Evolutionary conservation across 2,113 vertebrate species (phyloP), one percentile per base, ranked within the genome.

Genomic region (Callocephalon fimbriatum): DNA sequence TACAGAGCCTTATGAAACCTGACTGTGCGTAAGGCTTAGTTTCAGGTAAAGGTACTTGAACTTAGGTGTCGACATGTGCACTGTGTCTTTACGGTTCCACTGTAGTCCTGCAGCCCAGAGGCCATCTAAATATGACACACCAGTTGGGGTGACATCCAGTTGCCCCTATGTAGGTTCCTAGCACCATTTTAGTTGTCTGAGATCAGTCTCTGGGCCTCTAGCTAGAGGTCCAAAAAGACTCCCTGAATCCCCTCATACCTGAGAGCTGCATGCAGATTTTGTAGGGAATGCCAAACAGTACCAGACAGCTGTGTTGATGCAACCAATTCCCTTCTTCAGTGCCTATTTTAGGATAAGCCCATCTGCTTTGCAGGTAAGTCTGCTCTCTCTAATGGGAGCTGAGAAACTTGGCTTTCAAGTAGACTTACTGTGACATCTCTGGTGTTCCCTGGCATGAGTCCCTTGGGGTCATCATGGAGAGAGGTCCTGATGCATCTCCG

Each of bases 51-150:
- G 50, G 15, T 54, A 83, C 29, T 59, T 42, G 51, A 76, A 44
- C 6, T 32, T 4, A 12, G 27, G 16, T 9, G 8, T 40, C 53
- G 37, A 29, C 1, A 0, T 5, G 8, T 37, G 58, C 31, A 6
- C 25, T 3, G 6, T 50, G 15, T 65, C 38, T 51, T 63, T 42
- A 35, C 0, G 0, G 38, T 15, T 40, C 9, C 3, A 0, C 29
- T 38, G 15, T 18, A 50, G 38, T 8, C 13, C 13, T 12, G 15
- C 35, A 32, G 35, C 47, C 32, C 71, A 86, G 38, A 67, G 58
- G 68, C 12, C 25, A 76, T 13, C 20, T 19, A 67, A 32, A 63
- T 12, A 51, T 6, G 17, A 48, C 27, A 40, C 66, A 12, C 29
- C n/a, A 44, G 26, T 8, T 48, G 27, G 23, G 63, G 14, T 37